Conservation (phyloP, 2,797 vertebrate species). For the Amniataba percoides region DNA sequence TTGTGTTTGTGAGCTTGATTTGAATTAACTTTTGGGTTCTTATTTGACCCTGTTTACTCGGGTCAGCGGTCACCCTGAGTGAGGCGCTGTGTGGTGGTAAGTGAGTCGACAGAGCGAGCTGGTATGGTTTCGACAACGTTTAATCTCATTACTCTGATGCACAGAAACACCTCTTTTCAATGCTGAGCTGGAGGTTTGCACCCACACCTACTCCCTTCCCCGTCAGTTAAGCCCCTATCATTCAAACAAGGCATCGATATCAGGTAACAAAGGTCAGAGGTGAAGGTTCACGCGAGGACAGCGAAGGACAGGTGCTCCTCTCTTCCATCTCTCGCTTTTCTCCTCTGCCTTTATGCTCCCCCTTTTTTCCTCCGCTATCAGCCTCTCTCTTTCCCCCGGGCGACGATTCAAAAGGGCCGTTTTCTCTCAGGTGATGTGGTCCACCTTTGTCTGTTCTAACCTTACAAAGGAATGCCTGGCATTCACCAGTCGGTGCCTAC, state of each 20-base stretch:
- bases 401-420: slow-evolving; percentile 68
- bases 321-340: slow-evolving; percentile 42
- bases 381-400: slow-evolving; percentile 54
- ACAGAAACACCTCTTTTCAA: slow-evolving; percentile 33
- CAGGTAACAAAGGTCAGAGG: slow-evolving; percentile 63
- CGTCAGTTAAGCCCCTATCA: slow-evolving; percentile 41
- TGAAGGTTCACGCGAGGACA: slow-evolving; percentile 67
- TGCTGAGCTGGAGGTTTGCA: slow-evolving; percentile 23
- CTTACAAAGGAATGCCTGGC: slow-evolving; percentile 85
- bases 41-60: slow-evolving; percentile 52
- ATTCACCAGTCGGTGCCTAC: slow-evolving; percentile 72
- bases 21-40: slow-evolving; percentile 57
- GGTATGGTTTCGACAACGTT: slow-evolving; percentile 54
- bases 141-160: slow-evolving; percentile 26
- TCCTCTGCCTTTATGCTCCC: slow-evolving; percentile 51
- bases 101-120: slow-evolving; percentile 14
- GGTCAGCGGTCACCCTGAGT: slow-evolving; percentile 37
- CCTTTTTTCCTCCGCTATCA: slow-evolving; percentile 58
- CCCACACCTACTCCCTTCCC: slow-evolving; percentile 22
- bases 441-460: slow-evolving; percentile 83
- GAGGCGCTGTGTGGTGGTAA: slow-evolving; percentile 41
- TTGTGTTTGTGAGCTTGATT: slow-evolving; percentile 70
- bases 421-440: slow-evolving; percentile 79
- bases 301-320: slow-evolving; percentile 63
- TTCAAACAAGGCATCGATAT: slow-evolving; percentile 52